Evolutionary conservation across 2,888 invertebrate species (phyloP), one percentile per base, ranked within the genome.

Genomic region (Pollenia angustigena): DNA sequence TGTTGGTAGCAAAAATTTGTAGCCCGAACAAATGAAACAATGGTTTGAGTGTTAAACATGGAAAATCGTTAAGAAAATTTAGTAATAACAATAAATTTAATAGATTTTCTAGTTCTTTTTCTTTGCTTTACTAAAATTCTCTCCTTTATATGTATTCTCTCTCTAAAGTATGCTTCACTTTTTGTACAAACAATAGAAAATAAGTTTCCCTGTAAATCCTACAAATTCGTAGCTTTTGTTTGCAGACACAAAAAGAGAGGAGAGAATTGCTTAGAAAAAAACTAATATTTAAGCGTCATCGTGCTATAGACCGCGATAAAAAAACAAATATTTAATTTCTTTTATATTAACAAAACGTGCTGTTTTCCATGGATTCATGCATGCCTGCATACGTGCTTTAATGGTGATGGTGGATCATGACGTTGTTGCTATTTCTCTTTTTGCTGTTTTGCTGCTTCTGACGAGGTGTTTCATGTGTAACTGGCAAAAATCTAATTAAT

Each of bases 401-500:
- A 48, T 76, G 62, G 12, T 12, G 54, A 50, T 12, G 62, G n/a
- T 32, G 71, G 52, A 74, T 72, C 50, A 79, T 79, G 79, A 68
- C 32, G 46, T 74, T 74, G 7, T 8, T 60, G 52, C 40, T 18
- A 8, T 64, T 81, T 44, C 48, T n/a, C n/a, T 42, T 10, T 68
- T 48, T 7, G 18, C 42, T n/a, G 50, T 40, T 40, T 69, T 48
- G 48, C n/a, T 23, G 16, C 4, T 16, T 54, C 3, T 16, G 7
- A 48, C 60, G n/a, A 44, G 44, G 18, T 79, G 64, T 78, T 84
- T 72, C 60, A 78, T 80, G 72, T 79, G 66, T 80, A 58, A 80
- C 80, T 81, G 83, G 69, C 87, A 87, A 76, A 83, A 82, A 84
- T 84, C 87, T 87, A 84, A 87, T 84, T 87, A 87, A 87, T 84